Conservation (phyloP, 1,140 invertebrate species). For the Augochlora pura region DNA sequence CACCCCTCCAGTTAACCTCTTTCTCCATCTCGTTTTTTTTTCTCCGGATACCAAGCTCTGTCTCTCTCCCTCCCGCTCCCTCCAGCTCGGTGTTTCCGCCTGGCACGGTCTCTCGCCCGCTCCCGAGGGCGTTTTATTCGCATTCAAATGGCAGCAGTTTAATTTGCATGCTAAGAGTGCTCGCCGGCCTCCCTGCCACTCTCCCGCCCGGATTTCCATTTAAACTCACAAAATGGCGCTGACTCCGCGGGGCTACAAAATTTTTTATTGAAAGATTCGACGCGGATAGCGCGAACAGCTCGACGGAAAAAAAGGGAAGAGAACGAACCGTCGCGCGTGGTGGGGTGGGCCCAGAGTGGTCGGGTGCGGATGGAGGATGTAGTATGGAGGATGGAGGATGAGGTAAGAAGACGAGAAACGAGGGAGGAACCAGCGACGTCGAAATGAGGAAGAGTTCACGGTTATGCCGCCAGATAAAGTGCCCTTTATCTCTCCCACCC, state of each 20-base stretch:
- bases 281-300: slow-evolving; percentile 71
- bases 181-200: slow-evolving; percentile 67
- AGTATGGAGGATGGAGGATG: slow-evolving; percentile 17
- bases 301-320: slow-evolving; percentile 38
- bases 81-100: slow-evolving; percentile 25
- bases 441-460: slow-evolving; percentile 42
- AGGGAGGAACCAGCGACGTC: slow-evolving; percentile 42
- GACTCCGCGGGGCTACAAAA: slow-evolving; percentile 79
- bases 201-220: slow-evolving; percentile 78
- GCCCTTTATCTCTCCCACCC: slow-evolving; percentile 74
- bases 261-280: slow-evolving; percentile 81
- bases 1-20: not conserved
- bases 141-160: slow-evolving; percentile 80
- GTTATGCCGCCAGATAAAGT: slow-evolving; percentile 79
- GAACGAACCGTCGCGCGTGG: not conserved
- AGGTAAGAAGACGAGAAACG: slow-evolving; percentile 42
- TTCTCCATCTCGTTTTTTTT: slow-evolving; percentile 14
- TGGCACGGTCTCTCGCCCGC: slow-evolving; percentile 44
- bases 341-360: not conserved
- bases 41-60: slow-evolving; percentile 40
- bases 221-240: slow-evolving; percentile 81
- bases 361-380: slow-evolving; percentile 11
- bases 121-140: slow-evolving; percentile 76
- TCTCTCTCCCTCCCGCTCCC: slow-evolving; percentile 38
- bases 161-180: slow-evolving; percentile 80